These are phyloP conservation scores for Macrosiphum euphorbiae DNA, from an alignment of 2,888 invertebrate species.

Conservation along the genomic window DNA sequence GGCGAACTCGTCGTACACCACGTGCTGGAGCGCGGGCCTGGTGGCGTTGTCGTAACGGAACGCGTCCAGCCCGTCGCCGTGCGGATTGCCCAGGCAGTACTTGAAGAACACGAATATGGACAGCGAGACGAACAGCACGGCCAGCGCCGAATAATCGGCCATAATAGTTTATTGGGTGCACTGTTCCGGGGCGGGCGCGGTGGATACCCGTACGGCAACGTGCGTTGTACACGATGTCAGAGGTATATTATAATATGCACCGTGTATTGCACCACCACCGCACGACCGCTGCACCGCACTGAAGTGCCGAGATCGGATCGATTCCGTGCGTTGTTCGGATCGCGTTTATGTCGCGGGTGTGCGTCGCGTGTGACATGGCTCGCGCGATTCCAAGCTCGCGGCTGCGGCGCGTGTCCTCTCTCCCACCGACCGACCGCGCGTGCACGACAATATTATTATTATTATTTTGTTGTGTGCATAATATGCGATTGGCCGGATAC, in stretches of 20 bases:
- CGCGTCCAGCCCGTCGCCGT: background rate
- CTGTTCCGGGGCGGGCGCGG: background rate
- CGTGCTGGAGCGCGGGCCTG: slow-evolving; percentile 34
- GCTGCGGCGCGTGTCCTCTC: background rate
- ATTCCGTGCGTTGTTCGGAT: background rate
- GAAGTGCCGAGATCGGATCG: background rate
- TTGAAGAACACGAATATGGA: slow-evolving; percentile 68
- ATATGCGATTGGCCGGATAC: background rate
- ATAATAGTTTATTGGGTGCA: slow-evolving; percentile 41
- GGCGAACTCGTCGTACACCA: slow-evolving; percentile 49
- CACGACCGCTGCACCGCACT: background rate
- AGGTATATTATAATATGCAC: background rate
- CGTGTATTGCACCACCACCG: background rate
- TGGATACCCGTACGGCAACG: background rate
- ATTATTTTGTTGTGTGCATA: background rate
- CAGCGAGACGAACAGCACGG: slow-evolving; percentile 67
- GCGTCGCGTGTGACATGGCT: background rate
- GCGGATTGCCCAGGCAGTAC: slow-evolving; percentile 67
- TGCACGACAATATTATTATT: background rate
- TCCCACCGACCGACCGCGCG: background rate
- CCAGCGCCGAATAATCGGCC: slow-evolving; percentile 67
- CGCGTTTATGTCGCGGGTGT: background rate
- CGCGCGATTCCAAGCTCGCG: background rate
- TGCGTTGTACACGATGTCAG: background rate
- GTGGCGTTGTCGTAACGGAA: slow-evolving; percentile 54